Evolutionary conservation across 2,113 vertebrate genomes (phyloP).

Genomic region (Cromileptes altivelis): DNA sequence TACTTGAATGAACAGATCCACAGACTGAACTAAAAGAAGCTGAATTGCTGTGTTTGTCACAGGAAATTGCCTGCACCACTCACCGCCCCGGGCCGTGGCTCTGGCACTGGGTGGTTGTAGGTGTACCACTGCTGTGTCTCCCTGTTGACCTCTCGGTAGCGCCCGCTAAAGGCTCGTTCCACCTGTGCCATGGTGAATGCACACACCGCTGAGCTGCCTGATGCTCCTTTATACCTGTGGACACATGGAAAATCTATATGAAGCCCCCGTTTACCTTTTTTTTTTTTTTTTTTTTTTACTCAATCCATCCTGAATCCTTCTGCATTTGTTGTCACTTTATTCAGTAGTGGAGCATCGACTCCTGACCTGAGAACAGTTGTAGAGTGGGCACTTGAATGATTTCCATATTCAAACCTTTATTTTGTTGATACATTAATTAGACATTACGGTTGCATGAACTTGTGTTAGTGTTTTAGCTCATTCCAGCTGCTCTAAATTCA

Average conservation of each 20-base stretch:
- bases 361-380: slow-evolving; percentile 40
- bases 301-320: background rate
- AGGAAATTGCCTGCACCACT: slow-evolving; percentile 52
- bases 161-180: slow-evolving; percentile 89
- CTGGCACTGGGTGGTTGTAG: slow-evolving; percentile 89
- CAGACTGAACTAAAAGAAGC: background rate
- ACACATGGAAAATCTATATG: background rate
- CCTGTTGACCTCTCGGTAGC: slow-evolving; percentile 95
- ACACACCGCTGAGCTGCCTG: slow-evolving; percentile 92
- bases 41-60: background rate
- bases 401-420: slow-evolving; percentile 52
- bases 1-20: background rate
- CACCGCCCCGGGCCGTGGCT: slow-evolving; percentile 93
- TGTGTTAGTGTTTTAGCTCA: slow-evolving; percentile 50
- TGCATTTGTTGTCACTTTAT: background rate
- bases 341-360: slow-evolving; percentile 14
- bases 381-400: slow-evolving; percentile 22
- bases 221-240: slow-evolving; percentile 90
- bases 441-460: slow-evolving; percentile 31
- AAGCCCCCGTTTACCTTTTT: background rate
- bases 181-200: slow-evolving; percentile 94
- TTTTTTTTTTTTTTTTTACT: background rate
- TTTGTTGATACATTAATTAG: slow-evolving; percentile 54
- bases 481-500: slow-evolving; percentile 63
- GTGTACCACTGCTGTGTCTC: slow-evolving; percentile 99